Base-by-base conservation (phyloP, 1,140 invertebrate species). In the Neuroterus valhalla region DNA sequence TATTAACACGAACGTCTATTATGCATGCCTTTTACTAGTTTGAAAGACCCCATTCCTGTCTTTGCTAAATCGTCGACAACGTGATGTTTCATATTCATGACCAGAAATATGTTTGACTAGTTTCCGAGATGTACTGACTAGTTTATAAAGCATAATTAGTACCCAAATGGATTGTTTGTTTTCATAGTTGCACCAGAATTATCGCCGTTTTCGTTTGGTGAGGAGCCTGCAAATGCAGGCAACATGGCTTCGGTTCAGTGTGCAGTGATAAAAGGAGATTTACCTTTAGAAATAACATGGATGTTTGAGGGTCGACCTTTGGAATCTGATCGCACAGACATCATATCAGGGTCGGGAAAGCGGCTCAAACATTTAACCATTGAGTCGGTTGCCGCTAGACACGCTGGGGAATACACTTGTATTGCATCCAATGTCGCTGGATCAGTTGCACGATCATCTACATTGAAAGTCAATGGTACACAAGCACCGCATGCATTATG, bases 221-320 rank as follows among this genome's bases (percentile, higher is more conserved):
- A 94, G 73, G 92, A 94, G 55, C 91, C 93, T 45, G 90, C 94
- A 23, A 94, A 94, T 86, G 92, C 92, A 71, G 93, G 93, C 26
- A 93, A 95, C 80, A 91, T 92, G 71, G 91, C 92, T 26, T 91
- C 91, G 48, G 89, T 91, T 80, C 91, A 91, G 72, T 95, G 94
- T 85, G 92, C 92, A 73, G 93, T 95, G 48, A 92, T 93, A 71
- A 94, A 94, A 82, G 95, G 95, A 3, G 94, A 95, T 81, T 90
- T 92, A 68, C 95, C 95, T 1, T 90, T 96, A 31, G 92, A 92
- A 77, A 94, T 96, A 45, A 91, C 91, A 10, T 95, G 94, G 94
- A 88, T 89, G 48, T 89, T 92, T 74, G 92, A 93, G 79, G 90
- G 89, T 75, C 89, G 90, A 71, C 81, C 90, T n/a, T 87, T 92